These are phyloP conservation scores for Marcusenius ussheri DNA, from an alignment of 2,113 vertebrate genomes.

Conservation along the genomic window DNA sequence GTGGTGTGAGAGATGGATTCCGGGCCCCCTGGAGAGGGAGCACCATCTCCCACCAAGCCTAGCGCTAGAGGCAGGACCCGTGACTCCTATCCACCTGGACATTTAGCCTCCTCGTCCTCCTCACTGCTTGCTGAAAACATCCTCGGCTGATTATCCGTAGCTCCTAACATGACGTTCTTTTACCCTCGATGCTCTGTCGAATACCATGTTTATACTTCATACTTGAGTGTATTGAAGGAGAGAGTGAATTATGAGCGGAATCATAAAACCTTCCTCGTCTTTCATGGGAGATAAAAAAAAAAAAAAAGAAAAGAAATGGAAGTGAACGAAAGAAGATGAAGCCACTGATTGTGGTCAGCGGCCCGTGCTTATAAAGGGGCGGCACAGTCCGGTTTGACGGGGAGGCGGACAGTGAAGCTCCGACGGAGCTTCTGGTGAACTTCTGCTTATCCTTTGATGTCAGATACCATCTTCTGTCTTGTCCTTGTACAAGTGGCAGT, in stretches of 20 bases:
- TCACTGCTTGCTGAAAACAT: background rate
- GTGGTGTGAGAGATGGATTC: background rate
- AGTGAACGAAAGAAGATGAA: background rate
- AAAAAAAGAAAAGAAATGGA: background rate
- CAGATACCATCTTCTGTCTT: background rate
- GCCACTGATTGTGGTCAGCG: background rate
- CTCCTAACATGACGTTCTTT: background rate
- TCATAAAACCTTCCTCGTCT: background rate
- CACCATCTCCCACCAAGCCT: background rate
- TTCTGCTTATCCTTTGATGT: slow-evolving; percentile 1
- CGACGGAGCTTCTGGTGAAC: background rate
- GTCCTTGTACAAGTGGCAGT: background rate
- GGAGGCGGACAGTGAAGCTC: background rate
- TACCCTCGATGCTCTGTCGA: background rate
- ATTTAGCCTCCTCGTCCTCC: background rate
- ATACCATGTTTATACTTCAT: background rate
- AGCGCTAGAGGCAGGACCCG: background rate
- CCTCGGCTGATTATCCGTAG: background rate
- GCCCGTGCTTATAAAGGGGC: background rate
- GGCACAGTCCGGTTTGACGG: background rate
- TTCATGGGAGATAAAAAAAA: background rate
- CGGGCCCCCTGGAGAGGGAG: background rate
- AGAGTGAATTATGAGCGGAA: background rate
- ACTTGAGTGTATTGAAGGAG: background rate
- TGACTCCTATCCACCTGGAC: background rate